Percentiles rank a stretch among this genome's conserved stretches.
Conservation (phyloP, 2,888 invertebrate genomes). For the Chymomyza amoena region DNA sequence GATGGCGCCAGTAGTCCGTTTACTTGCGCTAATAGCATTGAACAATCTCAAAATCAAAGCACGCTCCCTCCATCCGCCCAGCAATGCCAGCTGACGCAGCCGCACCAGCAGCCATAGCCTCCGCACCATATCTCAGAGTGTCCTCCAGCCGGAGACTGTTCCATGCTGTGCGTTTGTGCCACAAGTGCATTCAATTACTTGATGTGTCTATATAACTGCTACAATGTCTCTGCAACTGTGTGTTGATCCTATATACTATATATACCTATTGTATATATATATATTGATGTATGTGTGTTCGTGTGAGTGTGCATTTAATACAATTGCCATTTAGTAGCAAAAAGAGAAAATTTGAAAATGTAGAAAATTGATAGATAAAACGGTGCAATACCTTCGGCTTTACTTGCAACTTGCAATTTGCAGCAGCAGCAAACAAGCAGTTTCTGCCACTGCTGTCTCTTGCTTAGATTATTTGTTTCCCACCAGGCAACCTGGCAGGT, state of each 20-base stretch:
- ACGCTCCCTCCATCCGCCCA: neutral
- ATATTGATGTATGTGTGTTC: neutral
- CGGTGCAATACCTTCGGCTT: constrained; percentile 36
- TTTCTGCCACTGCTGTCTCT: constrained; percentile 9
- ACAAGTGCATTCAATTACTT: constrained; percentile 67
- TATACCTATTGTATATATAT: too few relatives aligned
- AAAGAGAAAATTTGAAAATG: constrained; percentile 47
- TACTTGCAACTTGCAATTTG: constrained; percentile 22
- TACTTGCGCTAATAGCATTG: constrained; percentile 62
- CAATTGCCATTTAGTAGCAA: constrained; percentile 60
- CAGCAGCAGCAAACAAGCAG: neutral
- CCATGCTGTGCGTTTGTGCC: constrained; percentile 15
- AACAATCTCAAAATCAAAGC: constrained; percentile 51
- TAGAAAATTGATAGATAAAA: constrained; percentile 62
- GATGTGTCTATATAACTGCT: constrained; percentile 58
- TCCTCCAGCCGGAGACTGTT: neutral
- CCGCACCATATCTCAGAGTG: neutral
- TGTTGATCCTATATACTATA: too few relatives aligned
- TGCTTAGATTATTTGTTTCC: too few relatives aligned
- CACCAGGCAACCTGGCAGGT: constrained; percentile 4
- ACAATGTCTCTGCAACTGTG: constrained; percentile 45
- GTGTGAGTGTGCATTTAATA: constrained; percentile 29
- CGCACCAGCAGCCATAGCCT: constrained; percentile 2
- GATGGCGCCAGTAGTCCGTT: constrained; percentile 37
- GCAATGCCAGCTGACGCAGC: constrained; percentile 32